phyloP scores from a whole-genome alignment of 64 coral and sea anemone species.

The Montipora sp. region DNA sequence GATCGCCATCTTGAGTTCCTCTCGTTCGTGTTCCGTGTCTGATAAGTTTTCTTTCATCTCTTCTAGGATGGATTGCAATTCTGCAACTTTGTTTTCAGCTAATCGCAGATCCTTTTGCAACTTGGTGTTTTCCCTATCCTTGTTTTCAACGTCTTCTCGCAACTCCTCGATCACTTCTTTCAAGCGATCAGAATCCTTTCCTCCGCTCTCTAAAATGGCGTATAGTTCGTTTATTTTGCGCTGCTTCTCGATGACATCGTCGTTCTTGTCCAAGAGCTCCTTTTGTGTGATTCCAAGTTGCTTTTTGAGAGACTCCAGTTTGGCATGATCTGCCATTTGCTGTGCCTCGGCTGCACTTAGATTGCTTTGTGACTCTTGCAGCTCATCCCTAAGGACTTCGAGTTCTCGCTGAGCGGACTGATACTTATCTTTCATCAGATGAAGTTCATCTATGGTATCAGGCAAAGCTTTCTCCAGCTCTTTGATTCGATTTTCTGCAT shows the following conservation, averaged over 20 bases:
- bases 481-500: slow-evolving; percentile 61
- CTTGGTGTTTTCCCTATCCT: slow-evolving; percentile 31
- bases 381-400: slow-evolving; percentile 65
- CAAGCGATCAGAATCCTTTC: slow-evolving; percentile 69
- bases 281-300: slow-evolving; percentile 56
- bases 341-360: slow-evolving; percentile 68
- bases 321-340: slow-evolving; percentile 31
- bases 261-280: slow-evolving; percentile 73
- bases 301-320: slow-evolving; percentile 61
- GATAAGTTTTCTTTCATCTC: slow-evolving; percentile 45
- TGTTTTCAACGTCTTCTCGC: slow-evolving; percentile 15
- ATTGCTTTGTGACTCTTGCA: slow-evolving; percentile 62
- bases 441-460: slow-evolving; percentile 55
- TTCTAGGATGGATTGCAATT: slow-evolving; percentile 36
- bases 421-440: slow-evolving; percentile 73
- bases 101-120: slow-evolving; percentile 10
- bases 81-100: neutral
- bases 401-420: slow-evolving; percentile 66
- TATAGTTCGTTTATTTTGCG: slow-evolving; percentile 75
- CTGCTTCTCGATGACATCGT: slow-evolving; percentile 71
- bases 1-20: slow-evolving; percentile 51
- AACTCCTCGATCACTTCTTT: slow-evolving; percentile 45
- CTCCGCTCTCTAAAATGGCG: slow-evolving; percentile 69
- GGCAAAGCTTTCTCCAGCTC: slow-evolving; percentile 80
- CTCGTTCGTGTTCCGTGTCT: slow-evolving; percentile 60